Evolutionary conservation across 2,113 vertebrate species (phyloP), one percentile per base, ranked within the genome.

Genomic region (Alethe diademata): DNA sequence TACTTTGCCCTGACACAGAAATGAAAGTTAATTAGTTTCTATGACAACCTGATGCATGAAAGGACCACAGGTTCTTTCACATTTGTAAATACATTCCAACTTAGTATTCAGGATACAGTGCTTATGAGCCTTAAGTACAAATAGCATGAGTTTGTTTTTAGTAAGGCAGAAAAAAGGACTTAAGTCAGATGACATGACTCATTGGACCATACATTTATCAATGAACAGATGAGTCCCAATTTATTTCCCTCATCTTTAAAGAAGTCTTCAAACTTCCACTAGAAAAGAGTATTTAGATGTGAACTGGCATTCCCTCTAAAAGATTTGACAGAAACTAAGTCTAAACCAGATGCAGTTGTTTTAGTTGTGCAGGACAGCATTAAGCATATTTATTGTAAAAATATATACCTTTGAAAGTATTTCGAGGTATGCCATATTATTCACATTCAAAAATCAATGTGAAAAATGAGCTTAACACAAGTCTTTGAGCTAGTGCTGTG

Each of bases 11-110:
- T 97, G 96, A 97, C 97, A 97, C 72, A 97, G 93, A 97, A 98
- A 98, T 97, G 97, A 97, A 98, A 98, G 96, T 98, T 98, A 98
- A 98, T 97, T 98, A 97, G 97, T 98, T 98, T 98, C 97, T 98
- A 98, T 98, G 96, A 97, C 78, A 96, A 98, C 97, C 95, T 96
- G 91, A 95, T 97, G 97, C 97, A 97, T 98, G 96, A 98, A 97
- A 97, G 95, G 93, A 97, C 95, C 85, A 93, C 86, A 95, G 96
- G 89, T 97, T 97, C 96, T 96, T 97, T 97, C 95, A 96, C 92
- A 88, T 97, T 97, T 95, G 95, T 96, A 98, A 98, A 98, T 97
- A 97, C 75, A 95, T 97, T 93, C 78, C 85, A 97, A 96, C 90
- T 97, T 97, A 97, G 92, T 97, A 98, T 97, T 97, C 97, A 95